Conservation (phyloP, 2,113 vertebrate genomes). For the Lutjanus erythropterus region DNA sequence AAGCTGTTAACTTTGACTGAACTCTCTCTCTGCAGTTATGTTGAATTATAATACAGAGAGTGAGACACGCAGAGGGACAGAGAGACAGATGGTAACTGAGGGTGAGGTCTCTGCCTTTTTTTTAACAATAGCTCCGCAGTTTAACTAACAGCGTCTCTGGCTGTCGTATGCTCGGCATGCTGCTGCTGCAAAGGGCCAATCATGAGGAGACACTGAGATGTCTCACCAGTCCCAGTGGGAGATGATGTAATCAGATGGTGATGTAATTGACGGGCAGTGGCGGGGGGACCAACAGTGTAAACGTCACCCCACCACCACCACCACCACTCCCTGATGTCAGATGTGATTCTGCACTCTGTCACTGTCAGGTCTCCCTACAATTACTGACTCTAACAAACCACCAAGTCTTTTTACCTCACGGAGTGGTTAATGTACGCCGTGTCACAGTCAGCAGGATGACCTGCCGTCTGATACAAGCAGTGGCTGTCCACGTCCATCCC, state of each 20-base stretch:
- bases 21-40: constrained; percentile 24
- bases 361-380: constrained; percentile 26
- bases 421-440: background rate
- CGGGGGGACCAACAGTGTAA: constrained; percentile 13
- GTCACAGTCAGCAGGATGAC: background rate
- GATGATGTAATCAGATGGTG: constrained; percentile 66
- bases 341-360: constrained; percentile 47
- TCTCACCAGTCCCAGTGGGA: constrained; percentile 37
- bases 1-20: constrained; percentile 17
- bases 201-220: constrained; percentile 17
- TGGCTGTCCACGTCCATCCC: constrained; percentile 7
- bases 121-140: constrained; percentile 47
- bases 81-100: constrained; percentile 1
- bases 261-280: constrained; percentile 55
- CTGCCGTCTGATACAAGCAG: constrained; percentile 1
- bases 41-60: background rate
- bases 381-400: constrained; percentile 40
- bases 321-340: constrained; percentile 46
- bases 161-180: constrained; percentile 1
- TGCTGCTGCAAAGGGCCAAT: constrained; percentile 33
- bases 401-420: constrained; percentile 20
- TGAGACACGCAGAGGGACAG: background rate
- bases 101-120: constrained; percentile 7
- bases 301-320: constrained; percentile 17
- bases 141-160: constrained; percentile 18